A percentile compares a stretch with the other conserved stretches of the same genome.
These are phyloP conservation scores for Odontophorus gujanensis DNA, from an alignment of 2,113 vertebrate species.

Conservation along the genomic window DNA sequence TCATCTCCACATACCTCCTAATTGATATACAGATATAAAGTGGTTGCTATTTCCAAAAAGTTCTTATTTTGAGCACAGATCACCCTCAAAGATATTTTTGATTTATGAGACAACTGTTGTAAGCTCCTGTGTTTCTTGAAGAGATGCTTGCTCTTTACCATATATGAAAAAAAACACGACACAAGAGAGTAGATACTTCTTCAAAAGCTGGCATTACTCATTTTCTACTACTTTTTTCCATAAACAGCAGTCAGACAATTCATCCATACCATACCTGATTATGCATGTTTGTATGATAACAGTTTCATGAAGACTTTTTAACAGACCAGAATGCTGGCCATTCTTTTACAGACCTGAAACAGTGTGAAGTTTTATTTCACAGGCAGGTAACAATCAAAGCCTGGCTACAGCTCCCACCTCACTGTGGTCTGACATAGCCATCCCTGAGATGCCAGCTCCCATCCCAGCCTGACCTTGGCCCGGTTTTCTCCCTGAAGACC, in stretches of 20 bases:
- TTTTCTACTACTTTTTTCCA: not conserved
- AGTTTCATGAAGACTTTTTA: not conserved
- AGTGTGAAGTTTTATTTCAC: accelerated
- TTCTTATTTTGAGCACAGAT: not conserved
- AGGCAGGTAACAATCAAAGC: not conserved
- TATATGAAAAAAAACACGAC: accelerated
- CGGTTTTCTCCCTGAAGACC: not conserved
- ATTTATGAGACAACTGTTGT: not conserved
- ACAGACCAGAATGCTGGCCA: not conserved
- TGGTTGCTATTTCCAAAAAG: not conserved
- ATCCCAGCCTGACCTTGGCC: not conserved
- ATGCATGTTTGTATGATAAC: not conserved
- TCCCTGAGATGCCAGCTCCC: not conserved
- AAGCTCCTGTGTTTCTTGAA: not conserved
- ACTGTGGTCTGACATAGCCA: too few species aligned
- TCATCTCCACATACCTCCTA: not conserved
- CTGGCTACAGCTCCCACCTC: not conserved
- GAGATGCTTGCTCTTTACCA: not conserved
- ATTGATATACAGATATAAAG: not conserved
- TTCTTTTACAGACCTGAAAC: not conserved
- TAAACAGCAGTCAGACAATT: not conserved
- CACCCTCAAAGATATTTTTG: not conserved
- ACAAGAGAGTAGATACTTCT: not conserved
- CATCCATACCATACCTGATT: not conserved
- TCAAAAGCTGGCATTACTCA: not conserved